These are phyloP conservation scores for Myxocyprinus asiaticus DNA, from an alignment of 2,113 vertebrate species.

Conservation along the genomic window DNA sequence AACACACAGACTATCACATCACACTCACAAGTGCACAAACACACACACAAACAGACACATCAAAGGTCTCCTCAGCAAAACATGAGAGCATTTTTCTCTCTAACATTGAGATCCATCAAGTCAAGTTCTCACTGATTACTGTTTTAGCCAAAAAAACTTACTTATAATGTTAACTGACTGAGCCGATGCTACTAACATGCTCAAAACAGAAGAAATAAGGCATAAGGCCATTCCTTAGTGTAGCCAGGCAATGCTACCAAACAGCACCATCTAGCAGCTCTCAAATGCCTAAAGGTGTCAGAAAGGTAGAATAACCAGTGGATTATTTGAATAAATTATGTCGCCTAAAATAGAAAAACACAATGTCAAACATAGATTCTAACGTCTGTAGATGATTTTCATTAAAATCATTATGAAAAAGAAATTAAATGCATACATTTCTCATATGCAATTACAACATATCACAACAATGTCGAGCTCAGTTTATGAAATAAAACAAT, in stretches of 20 bases:
- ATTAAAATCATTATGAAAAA: too few relatives aligned
- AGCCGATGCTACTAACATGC: not conserved
- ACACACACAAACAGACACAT: constrained; percentile 16
- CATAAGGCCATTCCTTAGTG: constrained; percentile 2
- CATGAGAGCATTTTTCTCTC: constrained; percentile 7
- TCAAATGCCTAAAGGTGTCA: constrained; percentile 5
- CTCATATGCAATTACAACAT: too few relatives aligned
- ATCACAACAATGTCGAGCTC: too few relatives aligned
- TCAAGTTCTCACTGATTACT: not conserved
- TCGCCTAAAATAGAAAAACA: too few relatives aligned
- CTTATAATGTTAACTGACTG: not conserved
- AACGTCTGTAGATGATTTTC: too few relatives aligned
- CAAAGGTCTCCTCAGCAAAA: constrained; percentile 12
- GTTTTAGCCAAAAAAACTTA: not conserved
- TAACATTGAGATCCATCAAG: not conserved
- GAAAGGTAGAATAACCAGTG: not conserved
- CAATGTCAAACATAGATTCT: not conserved
- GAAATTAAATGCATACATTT: too few relatives aligned
- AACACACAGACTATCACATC: too few relatives aligned
- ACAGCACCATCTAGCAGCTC: constrained; percentile 80
- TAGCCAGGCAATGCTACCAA: constrained; percentile 54
- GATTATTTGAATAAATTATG: too few relatives aligned
- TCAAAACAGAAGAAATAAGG: not conserved
- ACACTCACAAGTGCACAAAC: not conserved
- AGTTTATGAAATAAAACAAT: too few relatives aligned